Evolutionary conservation across 2,888 invertebrate species (phyloP), one percentile per base, ranked within the genome.

Genomic region (Nemapogon koenigi): DNA sequence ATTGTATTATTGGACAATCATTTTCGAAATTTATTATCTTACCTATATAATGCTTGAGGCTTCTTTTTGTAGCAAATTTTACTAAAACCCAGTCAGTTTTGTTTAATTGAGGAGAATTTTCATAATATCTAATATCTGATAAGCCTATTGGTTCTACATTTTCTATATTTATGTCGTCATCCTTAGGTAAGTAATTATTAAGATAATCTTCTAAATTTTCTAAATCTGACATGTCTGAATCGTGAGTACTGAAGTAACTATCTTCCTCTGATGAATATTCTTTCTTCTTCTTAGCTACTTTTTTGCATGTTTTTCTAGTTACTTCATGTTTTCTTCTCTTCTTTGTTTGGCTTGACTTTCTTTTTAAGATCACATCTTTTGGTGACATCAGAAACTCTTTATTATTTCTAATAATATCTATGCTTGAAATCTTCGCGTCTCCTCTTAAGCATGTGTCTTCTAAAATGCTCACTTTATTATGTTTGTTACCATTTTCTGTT

Each of bases 71-170:
- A 25, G 25, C 14, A 14, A 35, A 35, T 15, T 35, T n/a, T 35
- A 35, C 35, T 25, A 35, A 25, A 15, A 35, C 25, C 35, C 25
- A 35, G 25, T 35, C 35, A 35, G 6, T 22, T 22, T 22, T 22
- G 8, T 22, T 7, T 22, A 7, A 7, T 22, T 22, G 6, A 6
- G 6, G 7, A 22, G 22, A 22, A 6, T 35, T 25, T 14, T 8
- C 3, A 25, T 6, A 4, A 35, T 25, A 25, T 25, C 25, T 25
- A 35, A 35, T 35, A 25, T 35, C 25, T 8, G 22, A 14, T 26
- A 13, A 8, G 15, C 6, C 15, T 25, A 15, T n/a, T 8, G 22
- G 10, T 4, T 25, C 11, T 25, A n/a, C 35, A 25, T n/a, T 8
- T 15, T 3, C 15, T 13, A 35, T 13, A 11, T 19, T 15, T 19